Percentiles rank a stretch among this genome's conserved stretches.
Evolutionary conservation across 1,140 invertebrate genomes (phyloP).

Genomic region (Papilio aristodemus): DNA sequence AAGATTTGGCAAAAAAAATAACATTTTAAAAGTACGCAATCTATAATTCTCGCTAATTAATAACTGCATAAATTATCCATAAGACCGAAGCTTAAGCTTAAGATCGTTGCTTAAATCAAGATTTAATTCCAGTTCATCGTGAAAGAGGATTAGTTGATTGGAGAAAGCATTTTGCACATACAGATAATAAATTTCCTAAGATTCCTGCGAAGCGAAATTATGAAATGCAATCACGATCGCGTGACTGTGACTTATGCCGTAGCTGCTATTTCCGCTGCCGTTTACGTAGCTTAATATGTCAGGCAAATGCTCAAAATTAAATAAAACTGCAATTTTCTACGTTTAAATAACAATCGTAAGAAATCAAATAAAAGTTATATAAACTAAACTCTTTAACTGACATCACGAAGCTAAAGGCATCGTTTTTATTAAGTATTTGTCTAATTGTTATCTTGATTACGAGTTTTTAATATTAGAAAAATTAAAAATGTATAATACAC

Average conservation of each 20-base stretch:
- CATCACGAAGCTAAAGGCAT: background rate
- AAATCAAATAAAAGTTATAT: background rate
- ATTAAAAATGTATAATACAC: too few species aligned
- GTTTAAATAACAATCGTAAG: constrained; percentile 7
- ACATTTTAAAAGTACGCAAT: too few species aligned
- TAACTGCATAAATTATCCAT: too few species aligned
- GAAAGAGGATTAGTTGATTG: background rate
- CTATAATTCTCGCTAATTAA: too few species aligned
- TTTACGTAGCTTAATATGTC: background rate
- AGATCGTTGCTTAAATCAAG: too few species aligned
- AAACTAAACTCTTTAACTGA: background rate
- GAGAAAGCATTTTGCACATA: constrained; percentile 7
- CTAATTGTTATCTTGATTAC: background rate
- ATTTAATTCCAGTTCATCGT: too few species aligned
- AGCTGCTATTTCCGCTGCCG: background rate
- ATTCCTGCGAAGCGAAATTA: background rate
- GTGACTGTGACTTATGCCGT: background rate
- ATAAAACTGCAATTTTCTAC: background rate
- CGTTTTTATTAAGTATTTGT: background rate
- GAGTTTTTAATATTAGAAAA: too few species aligned
- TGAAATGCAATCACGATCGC: constrained; percentile 19
- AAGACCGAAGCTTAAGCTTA: too few species aligned
- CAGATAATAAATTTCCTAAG: constrained; percentile 7
- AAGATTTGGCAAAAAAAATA: too few species aligned
- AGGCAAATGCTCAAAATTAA: background rate